Base-by-base conservation (phyloP, 2,888 invertebrate species). In the Dromius quadrimaculatus region DNA sequence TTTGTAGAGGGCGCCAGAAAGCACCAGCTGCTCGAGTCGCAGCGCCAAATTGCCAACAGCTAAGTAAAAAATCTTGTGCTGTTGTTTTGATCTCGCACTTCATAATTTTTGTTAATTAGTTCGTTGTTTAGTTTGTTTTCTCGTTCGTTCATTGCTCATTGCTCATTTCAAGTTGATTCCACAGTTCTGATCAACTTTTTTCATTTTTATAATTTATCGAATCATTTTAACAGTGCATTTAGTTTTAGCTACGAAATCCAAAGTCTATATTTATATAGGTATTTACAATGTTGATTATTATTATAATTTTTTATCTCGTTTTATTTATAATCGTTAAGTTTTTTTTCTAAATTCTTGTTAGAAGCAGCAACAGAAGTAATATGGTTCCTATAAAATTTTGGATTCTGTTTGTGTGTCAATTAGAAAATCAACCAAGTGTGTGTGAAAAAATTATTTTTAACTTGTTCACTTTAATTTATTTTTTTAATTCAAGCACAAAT, bases 1-100 rank as follows among this genome's bases (percentile, higher is more conserved):
- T 87, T 90, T 92, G 86, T 93, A 92, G 91, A 90, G 19, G 32
- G 5, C 20, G 2, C 47, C 8, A 20, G 22, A 8, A 8, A 8
- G 32, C 9, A 5, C 9, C 13, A 54, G 50, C 23, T 28, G 15
- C 23, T 9, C 23, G 28, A 23, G 8, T 23, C 47, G 23, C 50
- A 54, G 50, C 50, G 41, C 28, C 8, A 28, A 9, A 20, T 38
- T 36, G 20, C 22, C 34, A 36, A 11, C 22, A 32, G 22, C 32
- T 59, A 57, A 68, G 63, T 34, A 61, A 61, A n/a, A 6, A 50
- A 50, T n/a, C n/a, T n/a, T n/a, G 20, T 2, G 62, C 62, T 34
- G 34, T 28, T 47, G 50, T 76, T 28, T 69, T 82, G 83, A 83
- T 83, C 83, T 83, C 83, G 79, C 81, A 80, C 79, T 79, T 38